phyloP scores from a whole-genome alignment of 2,888 invertebrate genomes.

The Leptinotarsa haldemani region DNA sequence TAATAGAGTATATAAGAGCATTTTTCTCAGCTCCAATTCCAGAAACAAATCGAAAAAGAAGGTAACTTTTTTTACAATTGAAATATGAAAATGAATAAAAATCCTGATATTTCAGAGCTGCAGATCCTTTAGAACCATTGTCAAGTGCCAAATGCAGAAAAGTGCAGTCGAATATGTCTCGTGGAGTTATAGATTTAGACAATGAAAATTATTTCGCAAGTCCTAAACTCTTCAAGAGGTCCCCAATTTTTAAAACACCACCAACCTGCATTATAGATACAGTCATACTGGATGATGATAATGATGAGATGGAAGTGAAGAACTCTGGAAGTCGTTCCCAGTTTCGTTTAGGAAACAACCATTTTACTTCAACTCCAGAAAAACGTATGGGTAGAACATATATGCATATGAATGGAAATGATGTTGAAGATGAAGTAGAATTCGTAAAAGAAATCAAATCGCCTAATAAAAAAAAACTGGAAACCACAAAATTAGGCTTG shows the following conservation, averaged over 20 bases:
- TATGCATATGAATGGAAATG: slow-evolving; percentile 35
- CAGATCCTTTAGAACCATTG: slow-evolving; percentile 35
- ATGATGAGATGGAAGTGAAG: slow-evolving; percentile 44
- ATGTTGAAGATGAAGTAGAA: slow-evolving; percentile 58
- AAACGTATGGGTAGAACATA: slow-evolving; percentile 6
- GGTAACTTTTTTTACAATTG: slow-evolving; percentile 37
- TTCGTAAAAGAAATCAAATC: slow-evolving; percentile 54
- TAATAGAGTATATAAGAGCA: slow-evolving; percentile 46
- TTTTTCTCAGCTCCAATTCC: slow-evolving; percentile 41
- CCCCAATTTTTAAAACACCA: slow-evolving; percentile 31
- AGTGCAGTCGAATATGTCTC: slow-evolving; percentile 41
- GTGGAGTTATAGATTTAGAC: slow-evolving; percentile 29
- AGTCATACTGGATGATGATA: slow-evolving; percentile 52
- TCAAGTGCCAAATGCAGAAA: slow-evolving; percentile 49
- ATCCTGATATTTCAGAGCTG: slow-evolving; percentile 41
- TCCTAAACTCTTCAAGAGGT: slow-evolving; percentile 32
- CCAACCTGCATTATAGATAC: slow-evolving; percentile 33
- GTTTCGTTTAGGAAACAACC: slow-evolving; percentile 19
- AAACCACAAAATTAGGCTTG: slow-evolving; percentile 46
- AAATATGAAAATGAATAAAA: slow-evolving; percentile 2
- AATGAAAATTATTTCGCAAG: slow-evolving; percentile 31
- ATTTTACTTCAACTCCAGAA: slow-evolving; percentile 44
- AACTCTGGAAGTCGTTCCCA: slow-evolving; percentile 12
- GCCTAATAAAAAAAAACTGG: slow-evolving; percentile 48
- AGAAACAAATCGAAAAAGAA: slow-evolving; percentile 46